Evolutionary conservation across 1,140 invertebrate genomes (phyloP).

Genomic region (Aporrectodea caliginosa): DNA sequence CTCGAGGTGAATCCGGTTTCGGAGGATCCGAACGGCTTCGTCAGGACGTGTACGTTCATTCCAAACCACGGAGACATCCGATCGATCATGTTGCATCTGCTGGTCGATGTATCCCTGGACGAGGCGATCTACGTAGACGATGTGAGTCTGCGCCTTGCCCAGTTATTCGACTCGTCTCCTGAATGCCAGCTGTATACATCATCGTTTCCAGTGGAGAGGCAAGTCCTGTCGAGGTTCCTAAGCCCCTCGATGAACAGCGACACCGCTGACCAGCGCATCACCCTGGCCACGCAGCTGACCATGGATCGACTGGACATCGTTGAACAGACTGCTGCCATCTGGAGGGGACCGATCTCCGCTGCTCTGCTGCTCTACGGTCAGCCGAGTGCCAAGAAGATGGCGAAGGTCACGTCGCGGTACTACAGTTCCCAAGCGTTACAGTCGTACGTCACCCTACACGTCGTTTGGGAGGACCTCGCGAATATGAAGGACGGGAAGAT

Average conservation of each 20-base stretch:
- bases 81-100: background rate
- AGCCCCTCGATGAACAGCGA: background rate
- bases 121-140: background rate
- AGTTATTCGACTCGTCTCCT: background rate
- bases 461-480: background rate
- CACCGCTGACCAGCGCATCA: background rate
- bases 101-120: background rate
- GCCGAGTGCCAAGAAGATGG: background rate
- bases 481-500: background rate
- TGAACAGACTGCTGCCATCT: background rate
- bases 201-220: background rate
- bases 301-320: background rate
- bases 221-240: background rate
- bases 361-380: background rate
- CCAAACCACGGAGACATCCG: background rate
- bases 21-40: background rate
- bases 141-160: background rate
- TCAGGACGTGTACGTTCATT: background rate
- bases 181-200: background rate
- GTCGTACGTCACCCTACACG: background rate
- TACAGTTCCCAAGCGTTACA: background rate
- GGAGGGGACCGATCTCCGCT: background rate
- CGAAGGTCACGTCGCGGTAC: background rate
- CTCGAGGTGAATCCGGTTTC: background rate
- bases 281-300: background rate